Conservation (phyloP, 2,888 invertebrate species). For the Cryptosula pallasiana region DNA sequence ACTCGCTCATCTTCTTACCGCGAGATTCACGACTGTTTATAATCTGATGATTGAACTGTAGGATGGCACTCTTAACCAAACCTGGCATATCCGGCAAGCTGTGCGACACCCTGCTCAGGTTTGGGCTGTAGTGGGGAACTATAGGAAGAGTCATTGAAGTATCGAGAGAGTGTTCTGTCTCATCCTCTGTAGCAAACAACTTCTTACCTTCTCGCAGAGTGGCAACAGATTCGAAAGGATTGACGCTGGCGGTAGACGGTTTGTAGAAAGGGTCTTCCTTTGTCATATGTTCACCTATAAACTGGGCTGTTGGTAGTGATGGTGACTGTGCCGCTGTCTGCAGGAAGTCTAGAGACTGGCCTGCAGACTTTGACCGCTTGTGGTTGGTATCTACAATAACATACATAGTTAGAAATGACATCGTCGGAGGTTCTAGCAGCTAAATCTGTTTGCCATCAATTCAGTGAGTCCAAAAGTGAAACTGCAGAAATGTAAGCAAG, state of each 20-base stretch:
- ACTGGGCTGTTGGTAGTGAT: slow-evolving; percentile 61
- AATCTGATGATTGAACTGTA: slow-evolving; percentile 2
- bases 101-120: background rate
- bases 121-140: background rate
- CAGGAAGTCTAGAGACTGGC: slow-evolving; percentile 33
- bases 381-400: background rate
- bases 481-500: too few relatives aligned
- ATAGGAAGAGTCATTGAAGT: slow-evolving; percentile 8
- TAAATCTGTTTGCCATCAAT: too few relatives aligned
- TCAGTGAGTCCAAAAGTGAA: too few relatives aligned
- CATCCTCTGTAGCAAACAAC: background rate
- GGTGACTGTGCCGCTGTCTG: slow-evolving; percentile 54
- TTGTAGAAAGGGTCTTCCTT: slow-evolving; percentile 51
- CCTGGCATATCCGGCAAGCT: slow-evolving; percentile 1
- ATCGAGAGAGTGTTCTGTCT: background rate
- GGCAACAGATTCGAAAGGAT: slow-evolving; percentile 43
- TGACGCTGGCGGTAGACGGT: slow-evolving; percentile 37
- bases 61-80: background rate
- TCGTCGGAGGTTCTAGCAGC: too few relatives aligned
- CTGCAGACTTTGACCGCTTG: slow-evolving; percentile 23
- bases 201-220: slow-evolving; percentile 36
- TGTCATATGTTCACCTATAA: slow-evolving; percentile 79
- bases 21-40: background rate
- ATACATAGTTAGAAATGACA: too few relatives aligned
- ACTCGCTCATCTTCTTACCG: background rate